A percentile compares a stretch with the other conserved stretches of the same genome.
Conservation (phyloP, 1,140 invertebrate species). For the Limonius californicus region DNA sequence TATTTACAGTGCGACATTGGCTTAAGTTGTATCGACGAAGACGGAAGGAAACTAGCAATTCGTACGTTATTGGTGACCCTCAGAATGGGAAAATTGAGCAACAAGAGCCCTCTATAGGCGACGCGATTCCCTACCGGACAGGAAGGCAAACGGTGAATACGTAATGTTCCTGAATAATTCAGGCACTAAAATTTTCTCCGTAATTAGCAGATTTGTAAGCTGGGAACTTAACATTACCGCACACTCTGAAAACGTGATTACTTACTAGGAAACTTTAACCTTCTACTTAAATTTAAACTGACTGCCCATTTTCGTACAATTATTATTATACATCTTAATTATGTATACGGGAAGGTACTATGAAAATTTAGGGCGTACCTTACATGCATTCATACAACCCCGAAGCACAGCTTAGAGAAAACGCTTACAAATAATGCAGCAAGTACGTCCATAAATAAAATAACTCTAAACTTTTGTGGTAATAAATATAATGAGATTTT, state of each 20-base stretch:
- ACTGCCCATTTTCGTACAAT: background rate
- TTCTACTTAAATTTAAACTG: background rate
- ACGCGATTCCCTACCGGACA: background rate
- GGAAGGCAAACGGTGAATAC: conserved; percentile 3
- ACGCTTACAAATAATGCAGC: background rate
- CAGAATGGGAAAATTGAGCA: no score
- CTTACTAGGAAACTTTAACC: conserved; percentile 4
- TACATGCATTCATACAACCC: background rate
- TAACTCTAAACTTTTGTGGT: background rate
- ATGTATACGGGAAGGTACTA: no score
- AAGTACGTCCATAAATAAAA: background rate
- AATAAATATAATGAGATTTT: background rate
- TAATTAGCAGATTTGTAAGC: conserved; percentile 13
- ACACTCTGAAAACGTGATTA: conserved; percentile 3
- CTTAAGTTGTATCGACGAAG: no score
- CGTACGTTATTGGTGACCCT: no score
- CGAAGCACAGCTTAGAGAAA: background rate
- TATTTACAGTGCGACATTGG: no score
- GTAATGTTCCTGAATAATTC: conserved; percentile 2
- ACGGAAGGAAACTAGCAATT: no score
- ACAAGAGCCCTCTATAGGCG: background rate
- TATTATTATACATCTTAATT: background rate
- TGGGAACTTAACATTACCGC: background rate
- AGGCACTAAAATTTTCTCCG: conserved; percentile 8
- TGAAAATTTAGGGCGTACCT: background rate